Base-by-base conservation (phyloP, 2,888 invertebrate genomes). In the Tricholauxania praeusta region DNA sequence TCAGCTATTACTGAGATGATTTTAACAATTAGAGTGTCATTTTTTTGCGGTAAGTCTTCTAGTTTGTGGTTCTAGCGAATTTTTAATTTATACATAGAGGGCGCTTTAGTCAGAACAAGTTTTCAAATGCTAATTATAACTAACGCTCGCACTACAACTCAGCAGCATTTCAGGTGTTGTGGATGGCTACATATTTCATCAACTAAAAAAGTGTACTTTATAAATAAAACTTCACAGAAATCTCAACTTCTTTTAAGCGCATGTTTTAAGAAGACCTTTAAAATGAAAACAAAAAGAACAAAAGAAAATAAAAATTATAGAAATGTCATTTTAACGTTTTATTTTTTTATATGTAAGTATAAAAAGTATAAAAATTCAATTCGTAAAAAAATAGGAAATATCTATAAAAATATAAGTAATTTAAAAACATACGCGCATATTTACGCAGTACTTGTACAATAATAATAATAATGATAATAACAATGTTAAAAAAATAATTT, bases 351-450 rank as follows among this genome's bases (percentile, higher is more conserved):
- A 75, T 75, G 75, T 72, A 76, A 75, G 78, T 78, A 78, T 78
- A 78, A 78, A 77, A 78, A 76, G 78, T 78, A 78, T 78, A 78
- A 78, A 78, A 78, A 78, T 74, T 74, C 71, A 75, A 75, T 74
- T 76, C 74, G 76, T 78, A 78, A 78, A 72, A 75, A 76, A 72
- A 75, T 72, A 75, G 72, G 71, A 70, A 71, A 69, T 71, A 67
- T 71, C 67, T 72, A 68, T 70, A 66, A 71, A 71, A 72, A 65
- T 22, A 71, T 51, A 63, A 64, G 64, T 52, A 62, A 72, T 70
- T 67, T 64, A 67, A 74, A 63, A 64, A 53, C 55, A 55, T 63
- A 39, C 63, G 47, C 48, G 48, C 5, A 51, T 19, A 51, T 64
- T 19, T 4, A 51, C 64, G 51, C 51, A 64, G 64, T 64, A 39